A percentile compares a stretch with the other conserved stretches of the same genome.
Evolutionary conservation across 2,888 invertebrate species (phyloP).

Genomic region (Leptogaster cylindrica): DNA sequence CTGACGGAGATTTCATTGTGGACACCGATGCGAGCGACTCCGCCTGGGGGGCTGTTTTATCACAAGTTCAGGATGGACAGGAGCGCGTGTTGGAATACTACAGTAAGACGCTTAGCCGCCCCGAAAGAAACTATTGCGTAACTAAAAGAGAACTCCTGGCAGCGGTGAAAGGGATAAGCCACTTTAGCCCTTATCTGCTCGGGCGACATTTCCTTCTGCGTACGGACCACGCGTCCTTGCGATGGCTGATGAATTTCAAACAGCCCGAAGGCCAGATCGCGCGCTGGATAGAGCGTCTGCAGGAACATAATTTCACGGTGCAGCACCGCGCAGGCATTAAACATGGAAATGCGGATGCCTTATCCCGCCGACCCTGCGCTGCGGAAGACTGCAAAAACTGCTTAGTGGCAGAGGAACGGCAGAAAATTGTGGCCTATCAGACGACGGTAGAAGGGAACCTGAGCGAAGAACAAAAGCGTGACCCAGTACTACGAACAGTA

Average conservation of each 20-base stretch:
- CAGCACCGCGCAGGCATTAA: constrained; percentile 48
- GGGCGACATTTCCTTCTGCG: constrained; percentile 51
- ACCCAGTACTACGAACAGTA: not conserved
- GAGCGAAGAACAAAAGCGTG: not conserved
- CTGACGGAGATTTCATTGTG: not conserved
- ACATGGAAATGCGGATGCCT: constrained; percentile 49
- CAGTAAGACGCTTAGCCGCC: not conserved
- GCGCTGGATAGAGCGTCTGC: constrained; percentile 51
- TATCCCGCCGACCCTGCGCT: constrained; percentile 49
- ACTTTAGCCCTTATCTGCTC: constrained; percentile 53
- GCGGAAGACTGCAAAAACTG: constrained; percentile 4
- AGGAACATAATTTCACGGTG: constrained; percentile 50
- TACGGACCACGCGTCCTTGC: constrained; percentile 53
- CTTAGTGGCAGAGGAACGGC: not conserved
- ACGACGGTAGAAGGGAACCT: not conserved
- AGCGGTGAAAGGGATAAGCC: constrained; percentile 47
- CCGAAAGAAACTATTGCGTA: not conserved
- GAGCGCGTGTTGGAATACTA: not conserved
- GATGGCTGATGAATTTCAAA: constrained; percentile 54
- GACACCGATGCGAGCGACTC: not conserved
- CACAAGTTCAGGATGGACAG: not conserved
- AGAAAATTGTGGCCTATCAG: not conserved
- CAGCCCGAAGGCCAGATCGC: constrained; percentile 53
- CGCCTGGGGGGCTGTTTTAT: not conserved
- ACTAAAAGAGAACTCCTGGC: not conserved